Conservation (phyloP, 2,113 vertebrate species). For the Naja naja region DNA sequence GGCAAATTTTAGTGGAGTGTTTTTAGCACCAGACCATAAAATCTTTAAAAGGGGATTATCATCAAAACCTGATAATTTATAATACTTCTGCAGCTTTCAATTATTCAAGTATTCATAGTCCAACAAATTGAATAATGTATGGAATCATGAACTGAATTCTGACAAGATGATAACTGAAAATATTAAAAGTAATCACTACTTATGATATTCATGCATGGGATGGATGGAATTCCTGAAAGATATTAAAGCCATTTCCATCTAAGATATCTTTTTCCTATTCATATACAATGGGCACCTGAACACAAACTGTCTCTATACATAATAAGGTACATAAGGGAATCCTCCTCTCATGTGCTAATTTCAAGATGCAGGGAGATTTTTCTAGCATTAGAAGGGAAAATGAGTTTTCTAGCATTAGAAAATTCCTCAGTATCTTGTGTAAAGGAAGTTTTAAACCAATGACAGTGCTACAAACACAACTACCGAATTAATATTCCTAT, state of each 20-base stretch:
- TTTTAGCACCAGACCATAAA: conserved; percentile 71
- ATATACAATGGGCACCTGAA: neutral
- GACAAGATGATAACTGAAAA: conserved; percentile 68
- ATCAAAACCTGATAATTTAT: conserved; percentile 72
- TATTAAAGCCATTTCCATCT: conserved; percentile 19
- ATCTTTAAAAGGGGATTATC: conserved; percentile 65
- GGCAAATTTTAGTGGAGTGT: conserved; percentile 66
- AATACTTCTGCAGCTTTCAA: conserved; percentile 75
- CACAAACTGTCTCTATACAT: neutral
- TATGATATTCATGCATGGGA: conserved; percentile 13
- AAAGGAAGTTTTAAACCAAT: neutral
- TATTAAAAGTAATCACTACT: conserved; percentile 52
- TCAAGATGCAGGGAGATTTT: neutral
- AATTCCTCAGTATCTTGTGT: neutral
- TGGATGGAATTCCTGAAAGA: conserved; percentile 46
- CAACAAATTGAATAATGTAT: conserved; percentile 82
- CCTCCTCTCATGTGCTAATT: neutral
- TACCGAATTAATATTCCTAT: neutral
- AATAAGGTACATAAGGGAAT: too few species aligned
- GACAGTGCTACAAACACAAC: neutral
- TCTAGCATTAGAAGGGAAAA: neutral
- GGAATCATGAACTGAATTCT: conserved; percentile 75
- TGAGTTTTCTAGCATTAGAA: neutral
- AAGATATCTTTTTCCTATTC: neutral
- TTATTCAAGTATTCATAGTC: conserved; percentile 75